Percentiles rank a stretch among this genome's conserved stretches.
phyloP scores from a whole-genome alignment of 2,113 vertebrate species.

The Aplodontia rufa region DNA sequence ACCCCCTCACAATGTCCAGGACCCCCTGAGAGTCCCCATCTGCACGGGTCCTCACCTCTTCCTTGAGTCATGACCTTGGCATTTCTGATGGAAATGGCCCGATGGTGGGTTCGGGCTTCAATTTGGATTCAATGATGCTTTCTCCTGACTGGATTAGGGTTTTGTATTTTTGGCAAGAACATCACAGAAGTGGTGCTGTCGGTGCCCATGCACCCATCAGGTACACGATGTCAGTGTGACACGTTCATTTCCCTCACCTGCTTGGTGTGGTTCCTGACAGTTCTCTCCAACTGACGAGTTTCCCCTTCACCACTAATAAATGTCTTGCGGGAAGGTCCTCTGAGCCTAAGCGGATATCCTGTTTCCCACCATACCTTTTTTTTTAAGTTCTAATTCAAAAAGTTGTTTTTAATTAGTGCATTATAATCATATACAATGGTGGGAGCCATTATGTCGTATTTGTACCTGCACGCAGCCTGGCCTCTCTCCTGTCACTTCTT shows the following conservation, averaged over 20 bases:
- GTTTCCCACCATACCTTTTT: background rate
- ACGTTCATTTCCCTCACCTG: no score
- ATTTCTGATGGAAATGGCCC: background rate
- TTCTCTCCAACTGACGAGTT: background rate
- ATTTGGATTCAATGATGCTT: background rate
- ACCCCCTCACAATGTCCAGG: no score
- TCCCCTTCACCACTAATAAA: background rate
- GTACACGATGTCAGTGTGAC: fast-evolving
- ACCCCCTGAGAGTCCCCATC: no score
- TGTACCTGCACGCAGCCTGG: fast-evolving
- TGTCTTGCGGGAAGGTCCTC: background rate
- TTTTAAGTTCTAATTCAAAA: no score
- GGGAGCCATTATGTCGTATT: no score
- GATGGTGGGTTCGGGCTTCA: background rate
- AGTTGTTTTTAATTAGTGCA: no score
- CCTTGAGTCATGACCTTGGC: background rate
- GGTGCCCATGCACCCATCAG: fast-evolving
- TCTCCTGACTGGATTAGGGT: background rate
- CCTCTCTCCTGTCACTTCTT: no score
- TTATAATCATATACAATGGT: no score
- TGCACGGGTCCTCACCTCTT: background rate
- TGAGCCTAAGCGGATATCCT: background rate
- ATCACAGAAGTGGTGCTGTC: background rate
- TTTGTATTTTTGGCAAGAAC: background rate
- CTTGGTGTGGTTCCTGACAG: background rate